Base-by-base conservation (phyloP, 2,797 vertebrate genomes). In the Acipenser ruthenus region DNA sequence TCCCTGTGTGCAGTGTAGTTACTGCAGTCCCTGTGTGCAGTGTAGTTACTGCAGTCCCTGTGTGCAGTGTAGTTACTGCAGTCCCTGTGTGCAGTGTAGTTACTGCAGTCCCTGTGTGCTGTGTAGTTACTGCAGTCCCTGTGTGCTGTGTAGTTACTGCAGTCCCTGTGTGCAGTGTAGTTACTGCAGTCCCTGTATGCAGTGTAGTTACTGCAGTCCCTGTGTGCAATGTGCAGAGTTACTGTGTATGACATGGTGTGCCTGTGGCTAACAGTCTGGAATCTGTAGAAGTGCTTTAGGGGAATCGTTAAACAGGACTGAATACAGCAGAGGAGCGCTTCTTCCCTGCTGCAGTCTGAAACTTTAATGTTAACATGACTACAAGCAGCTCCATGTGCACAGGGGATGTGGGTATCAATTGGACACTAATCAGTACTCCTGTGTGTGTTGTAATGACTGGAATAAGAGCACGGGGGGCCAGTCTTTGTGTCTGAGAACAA, bases 301-400 rank as follows among this genome's bases (percentile, higher is more conserved):
- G 74, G 69, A n/a, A 62, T 50, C 69, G 67, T 66, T 60, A 37
- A 64, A 81, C 83, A 81, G 78, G 65, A 58, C 11, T 60, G 70
- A 60, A 75, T 74, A 69, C 73, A 72, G 62, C 56, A 65, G 8
- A 70, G 62, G 67, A 72, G 72, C 67, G 69, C 66, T 47, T 50
- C 49, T 72, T 69, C 86, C 80, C 82, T 11, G 60, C 74, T 63
- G 69, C 78, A 66, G 69, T 66, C 82, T 91, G 77, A 91, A 90
- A 90, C 77, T 89, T 90, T 90, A 91, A 91, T 91, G 88, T 59
- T 6, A 70, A 87, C 84, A 88, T 10, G 70, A 74, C 71, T 68
- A 81, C 75, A 71, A 76, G 69, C 71, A 8, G 75, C 75, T 69
- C 73, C 68, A 73, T 75, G 76, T 78, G 79, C 77, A 73, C 66